Conservation (phyloP, 2,113 vertebrate genomes). For the Lipotes vexillifer region DNA sequence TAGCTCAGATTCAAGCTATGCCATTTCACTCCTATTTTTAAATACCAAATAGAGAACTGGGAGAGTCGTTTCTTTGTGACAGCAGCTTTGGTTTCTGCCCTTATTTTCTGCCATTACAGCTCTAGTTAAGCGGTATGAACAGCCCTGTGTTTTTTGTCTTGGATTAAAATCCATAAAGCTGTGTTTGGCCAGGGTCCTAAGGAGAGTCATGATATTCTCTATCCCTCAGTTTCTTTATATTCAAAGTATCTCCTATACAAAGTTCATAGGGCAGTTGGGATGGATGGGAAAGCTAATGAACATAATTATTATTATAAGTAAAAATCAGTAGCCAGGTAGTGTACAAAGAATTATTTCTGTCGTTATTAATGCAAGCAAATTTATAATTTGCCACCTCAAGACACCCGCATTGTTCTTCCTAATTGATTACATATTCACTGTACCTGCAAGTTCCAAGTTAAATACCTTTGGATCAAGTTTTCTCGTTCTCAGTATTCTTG, state of each 20-base stretch:
- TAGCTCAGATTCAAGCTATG: slow-evolving; percentile 72
- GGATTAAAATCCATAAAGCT: slow-evolving; percentile 24
- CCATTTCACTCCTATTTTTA: slow-evolving; percentile 67
- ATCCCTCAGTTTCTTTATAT: slow-evolving; percentile 40
- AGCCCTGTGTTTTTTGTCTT: slow-evolving; percentile 15
- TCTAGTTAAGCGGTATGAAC: slow-evolving; percentile 55
- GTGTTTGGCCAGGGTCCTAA: neutral
- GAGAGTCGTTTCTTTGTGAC: slow-evolving; percentile 62
- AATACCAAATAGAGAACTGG: slow-evolving; percentile 66
- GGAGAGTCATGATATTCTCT: neutral
- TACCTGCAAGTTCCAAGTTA: neutral
- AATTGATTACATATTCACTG: neutral
- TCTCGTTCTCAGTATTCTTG: neutral
- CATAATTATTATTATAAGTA: slow-evolving; percentile 30
- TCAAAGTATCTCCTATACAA: neutral
- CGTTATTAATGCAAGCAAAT: neutral
- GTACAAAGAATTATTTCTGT: neutral
- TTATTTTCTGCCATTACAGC: slow-evolving; percentile 59
- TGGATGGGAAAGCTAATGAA: neutral
- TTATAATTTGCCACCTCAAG: neutral
- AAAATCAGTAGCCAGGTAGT: neutral
- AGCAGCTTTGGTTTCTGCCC: slow-evolving; percentile 60
- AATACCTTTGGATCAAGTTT: neutral
- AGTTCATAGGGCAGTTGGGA: neutral
- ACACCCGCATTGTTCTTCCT: neutral